These are phyloP conservation scores for Colletes gigas DNA, from an alignment of 1,140 invertebrate genomes.

Conservation along the genomic window DNA sequence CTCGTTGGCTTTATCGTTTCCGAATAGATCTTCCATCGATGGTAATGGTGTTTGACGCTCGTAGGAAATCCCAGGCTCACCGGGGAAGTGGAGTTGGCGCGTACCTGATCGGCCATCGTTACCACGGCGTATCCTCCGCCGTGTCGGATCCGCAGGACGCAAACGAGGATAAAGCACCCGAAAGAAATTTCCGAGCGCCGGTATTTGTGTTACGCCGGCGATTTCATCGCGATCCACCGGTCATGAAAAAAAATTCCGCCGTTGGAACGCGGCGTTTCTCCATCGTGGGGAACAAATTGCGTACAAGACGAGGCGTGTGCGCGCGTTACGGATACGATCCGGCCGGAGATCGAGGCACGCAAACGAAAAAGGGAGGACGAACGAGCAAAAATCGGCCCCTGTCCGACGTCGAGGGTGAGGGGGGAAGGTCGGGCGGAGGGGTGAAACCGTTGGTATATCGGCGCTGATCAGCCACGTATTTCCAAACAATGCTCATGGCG, in stretches of 20 bases:
- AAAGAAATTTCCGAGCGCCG: slow-evolving; percentile 7
- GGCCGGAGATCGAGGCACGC: slow-evolving; percentile 49
- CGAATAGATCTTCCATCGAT: no score
- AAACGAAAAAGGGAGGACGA: slow-evolving; percentile 53
- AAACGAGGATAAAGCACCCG: slow-evolving; percentile 6
- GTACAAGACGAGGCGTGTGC: slow-evolving; percentile 70
- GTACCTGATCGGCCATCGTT: not conserved
- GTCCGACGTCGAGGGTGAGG: not conserved
- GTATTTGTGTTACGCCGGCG: slow-evolving; percentile 25
- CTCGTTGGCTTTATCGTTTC: no score
- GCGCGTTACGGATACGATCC: slow-evolving; percentile 63
- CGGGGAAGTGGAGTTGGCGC: not conserved
- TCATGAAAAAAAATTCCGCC: not conserved
- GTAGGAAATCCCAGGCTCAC: no score
- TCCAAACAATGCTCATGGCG: slow-evolving; percentile 77
- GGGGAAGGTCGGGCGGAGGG: slow-evolving; percentile 28
- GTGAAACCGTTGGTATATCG: slow-evolving; percentile 67
- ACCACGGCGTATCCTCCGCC: not conserved
- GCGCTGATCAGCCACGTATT: slow-evolving; percentile 73
- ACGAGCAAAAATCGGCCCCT: slow-evolving; percentile 66
- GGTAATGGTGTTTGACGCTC: no score
- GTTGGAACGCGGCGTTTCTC: slow-evolving; percentile 44
- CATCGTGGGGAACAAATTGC: slow-evolving; percentile 77
- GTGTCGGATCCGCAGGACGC: not conserved
- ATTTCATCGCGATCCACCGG: slow-evolving; percentile 23